phyloP scores from a whole-genome alignment of 2,113 vertebrate genomes.

The Hydrolagus affinis region DNA sequence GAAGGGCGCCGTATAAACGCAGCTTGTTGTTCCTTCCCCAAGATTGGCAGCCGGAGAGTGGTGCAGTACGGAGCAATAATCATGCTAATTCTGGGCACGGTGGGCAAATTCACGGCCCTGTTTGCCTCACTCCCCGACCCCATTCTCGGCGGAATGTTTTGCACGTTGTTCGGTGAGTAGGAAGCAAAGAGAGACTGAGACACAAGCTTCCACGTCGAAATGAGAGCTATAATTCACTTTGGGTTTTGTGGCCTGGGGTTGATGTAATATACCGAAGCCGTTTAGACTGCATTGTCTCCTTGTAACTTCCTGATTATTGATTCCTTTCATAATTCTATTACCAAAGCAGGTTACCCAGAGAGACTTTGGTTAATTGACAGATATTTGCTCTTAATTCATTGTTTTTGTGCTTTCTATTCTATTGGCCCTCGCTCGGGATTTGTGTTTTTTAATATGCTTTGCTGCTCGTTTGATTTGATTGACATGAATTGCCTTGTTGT shows the following conservation, averaged over 20 bases:
- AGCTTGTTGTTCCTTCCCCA: constrained; percentile 24
- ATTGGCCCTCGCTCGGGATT: background rate
- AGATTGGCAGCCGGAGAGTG: constrained; percentile 92
- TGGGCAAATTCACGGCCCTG: constrained; percentile 89
- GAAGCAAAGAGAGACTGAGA: background rate
- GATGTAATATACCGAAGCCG: background rate
- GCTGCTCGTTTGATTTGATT: no score
- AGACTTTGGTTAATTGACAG: background rate
- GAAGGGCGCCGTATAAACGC: background rate
- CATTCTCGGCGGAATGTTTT: constrained; percentile 93
- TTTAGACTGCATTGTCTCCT: background rate
- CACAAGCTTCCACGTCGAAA: background rate
- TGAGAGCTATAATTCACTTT: background rate
- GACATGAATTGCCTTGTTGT: no score
- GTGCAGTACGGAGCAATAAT: constrained; percentile 87
- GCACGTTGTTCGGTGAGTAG: constrained; percentile 81
- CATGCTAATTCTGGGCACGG: constrained; percentile 80
- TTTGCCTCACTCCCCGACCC: constrained; percentile 90
- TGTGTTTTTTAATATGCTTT: no score
- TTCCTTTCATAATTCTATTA: background rate
- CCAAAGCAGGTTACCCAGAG: background rate
- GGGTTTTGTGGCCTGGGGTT: background rate
- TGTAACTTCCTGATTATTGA: background rate
- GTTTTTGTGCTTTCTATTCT: background rate
- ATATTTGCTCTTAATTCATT: background rate